Percentiles rank a stretch among this genome's conserved stretches.
Conservation (phyloP, 2,113 vertebrate species). For the Callopanchax toddi region DNA sequence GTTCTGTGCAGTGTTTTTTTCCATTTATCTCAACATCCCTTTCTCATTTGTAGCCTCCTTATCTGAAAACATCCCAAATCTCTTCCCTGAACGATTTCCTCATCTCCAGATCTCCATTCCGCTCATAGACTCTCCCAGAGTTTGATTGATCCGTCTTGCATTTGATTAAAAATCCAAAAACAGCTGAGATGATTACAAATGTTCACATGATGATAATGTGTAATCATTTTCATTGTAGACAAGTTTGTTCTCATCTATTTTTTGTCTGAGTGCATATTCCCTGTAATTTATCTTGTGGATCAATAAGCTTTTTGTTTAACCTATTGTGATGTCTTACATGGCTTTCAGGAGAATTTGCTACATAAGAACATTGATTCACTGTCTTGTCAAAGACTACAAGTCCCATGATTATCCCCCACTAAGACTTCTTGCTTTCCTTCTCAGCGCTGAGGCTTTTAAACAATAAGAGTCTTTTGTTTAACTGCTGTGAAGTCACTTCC, state of each 20-base stretch:
- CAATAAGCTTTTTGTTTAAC: slow-evolving; percentile 92
- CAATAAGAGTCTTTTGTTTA: neutral
- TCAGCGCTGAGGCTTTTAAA: slow-evolving; percentile 3
- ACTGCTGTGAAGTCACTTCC: slow-evolving; percentile 4
- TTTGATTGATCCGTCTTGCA: slow-evolving; percentile 13
- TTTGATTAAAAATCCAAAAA: neutral
- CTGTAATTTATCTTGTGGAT: slow-evolving; percentile 88
- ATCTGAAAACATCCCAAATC: slow-evolving; percentile 26
- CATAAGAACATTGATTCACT: slow-evolving; percentile 93
- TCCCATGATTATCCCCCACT: slow-evolving; percentile 42
- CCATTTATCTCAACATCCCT: slow-evolving; percentile 41
- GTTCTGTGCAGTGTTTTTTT: neutral
- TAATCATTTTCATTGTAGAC: neutral
- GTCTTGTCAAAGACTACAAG: no score
- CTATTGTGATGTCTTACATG: slow-evolving; percentile 85
- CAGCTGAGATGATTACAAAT: neutral
- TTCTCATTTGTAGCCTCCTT: slow-evolving; percentile 48
- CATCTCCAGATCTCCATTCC: slow-evolving; percentile 43
- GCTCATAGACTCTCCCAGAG: slow-evolving; percentile 10
- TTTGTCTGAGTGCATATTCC: slow-evolving; percentile 80
- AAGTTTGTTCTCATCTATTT: slow-evolving; percentile 8
- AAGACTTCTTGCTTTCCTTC: neutral
- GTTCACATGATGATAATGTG: neutral
- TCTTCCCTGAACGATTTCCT: slow-evolving; percentile 35
- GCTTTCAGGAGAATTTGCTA: slow-evolving; percentile 93